Conservation (phyloP, 2,888 invertebrate species). For the Fragum whitleyi region DNA sequence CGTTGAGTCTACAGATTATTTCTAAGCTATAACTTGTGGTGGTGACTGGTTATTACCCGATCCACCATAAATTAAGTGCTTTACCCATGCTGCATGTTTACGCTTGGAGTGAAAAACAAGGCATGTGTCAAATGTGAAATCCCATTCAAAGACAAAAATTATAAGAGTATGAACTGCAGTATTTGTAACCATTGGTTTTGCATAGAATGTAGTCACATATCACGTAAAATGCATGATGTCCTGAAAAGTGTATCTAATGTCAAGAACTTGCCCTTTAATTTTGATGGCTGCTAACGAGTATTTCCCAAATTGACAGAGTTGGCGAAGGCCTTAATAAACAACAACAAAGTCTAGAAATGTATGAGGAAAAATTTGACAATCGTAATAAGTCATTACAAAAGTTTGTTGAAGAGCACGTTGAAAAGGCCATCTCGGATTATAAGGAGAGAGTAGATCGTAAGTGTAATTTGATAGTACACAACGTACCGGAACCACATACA, state of each 20-base stretch:
- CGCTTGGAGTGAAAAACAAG: too few relatives aligned
- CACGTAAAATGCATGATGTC: conserved; percentile 17
- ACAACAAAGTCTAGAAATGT: background rate
- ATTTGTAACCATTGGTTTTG: too few relatives aligned
- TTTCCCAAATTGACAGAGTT: conserved; percentile 32
- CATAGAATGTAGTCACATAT: conserved; percentile 8
- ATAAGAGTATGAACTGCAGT: too few relatives aligned
- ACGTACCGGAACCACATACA: conserved; percentile 15
- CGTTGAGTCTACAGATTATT: too few relatives aligned
- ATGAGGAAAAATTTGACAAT: conserved; percentile 6
- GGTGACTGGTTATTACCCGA: too few relatives aligned
- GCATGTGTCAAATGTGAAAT: too few relatives aligned
- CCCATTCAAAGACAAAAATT: too few relatives aligned
- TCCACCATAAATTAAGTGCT: too few relatives aligned
- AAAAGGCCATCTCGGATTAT: conserved; percentile 20
- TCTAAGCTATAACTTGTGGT: too few relatives aligned
- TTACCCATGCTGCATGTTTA: too few relatives aligned
- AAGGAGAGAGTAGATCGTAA: conserved; percentile 34
- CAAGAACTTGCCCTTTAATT: conserved; percentile 26
- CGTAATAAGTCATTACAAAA: background rate
- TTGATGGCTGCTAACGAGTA: conserved; percentile 23
- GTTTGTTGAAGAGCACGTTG: conserved; percentile 2
- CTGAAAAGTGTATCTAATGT: conserved; percentile 3
- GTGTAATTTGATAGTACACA: conserved; percentile 33
- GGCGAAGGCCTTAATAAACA: background rate